Percentiles rank a stretch among this genome's conserved stretches.
phyloP scores from a whole-genome alignment of 2,797 vertebrate genomes.

The Leuciscus waleckii region DNA sequence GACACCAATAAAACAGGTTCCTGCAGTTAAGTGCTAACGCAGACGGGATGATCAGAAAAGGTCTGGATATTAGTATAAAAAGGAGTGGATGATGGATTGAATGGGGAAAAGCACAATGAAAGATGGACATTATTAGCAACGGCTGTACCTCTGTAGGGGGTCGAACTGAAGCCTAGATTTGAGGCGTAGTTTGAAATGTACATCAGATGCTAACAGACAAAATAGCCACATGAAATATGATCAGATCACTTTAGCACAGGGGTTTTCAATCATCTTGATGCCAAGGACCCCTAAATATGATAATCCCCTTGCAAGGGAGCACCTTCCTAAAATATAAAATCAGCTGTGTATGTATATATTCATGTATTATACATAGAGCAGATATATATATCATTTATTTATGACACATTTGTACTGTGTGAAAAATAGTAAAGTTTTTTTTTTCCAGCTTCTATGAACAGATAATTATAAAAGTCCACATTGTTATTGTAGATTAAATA shows the following conservation, averaged over 20 bases:
- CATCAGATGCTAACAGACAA: conserved; percentile 38
- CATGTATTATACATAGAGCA: background rate
- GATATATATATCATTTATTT: too few relatives aligned
- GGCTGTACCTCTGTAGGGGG: conserved; percentile 37
- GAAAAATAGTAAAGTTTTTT: background rate
- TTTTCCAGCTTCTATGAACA: background rate
- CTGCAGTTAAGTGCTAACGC: conserved; percentile 68
- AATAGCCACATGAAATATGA: conserved; percentile 47
- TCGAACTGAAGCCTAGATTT: background rate
- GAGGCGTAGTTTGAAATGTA: background rate
- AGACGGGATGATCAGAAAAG: conserved; percentile 36
- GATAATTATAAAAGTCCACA: too few relatives aligned
- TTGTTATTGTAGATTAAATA: too few relatives aligned
- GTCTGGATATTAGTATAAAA: conserved; percentile 49
- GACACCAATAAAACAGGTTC: conserved; percentile 70
- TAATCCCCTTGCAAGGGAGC: background rate
- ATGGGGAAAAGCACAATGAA: conserved; percentile 40
- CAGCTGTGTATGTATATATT: background rate
- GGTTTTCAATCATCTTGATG: conserved; percentile 2
- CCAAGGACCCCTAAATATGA: background rate
- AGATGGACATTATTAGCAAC: conserved; percentile 23
- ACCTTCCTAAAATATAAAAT: background rate
- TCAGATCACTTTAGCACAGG: conserved; percentile 13
- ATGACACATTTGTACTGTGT: background rate
- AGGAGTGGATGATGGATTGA: conserved; percentile 18